Percentiles rank a stretch among this genome's conserved stretches.
Evolutionary conservation across 2,113 vertebrate species (phyloP).

Genomic region (Probosciger aterrimus): DNA sequence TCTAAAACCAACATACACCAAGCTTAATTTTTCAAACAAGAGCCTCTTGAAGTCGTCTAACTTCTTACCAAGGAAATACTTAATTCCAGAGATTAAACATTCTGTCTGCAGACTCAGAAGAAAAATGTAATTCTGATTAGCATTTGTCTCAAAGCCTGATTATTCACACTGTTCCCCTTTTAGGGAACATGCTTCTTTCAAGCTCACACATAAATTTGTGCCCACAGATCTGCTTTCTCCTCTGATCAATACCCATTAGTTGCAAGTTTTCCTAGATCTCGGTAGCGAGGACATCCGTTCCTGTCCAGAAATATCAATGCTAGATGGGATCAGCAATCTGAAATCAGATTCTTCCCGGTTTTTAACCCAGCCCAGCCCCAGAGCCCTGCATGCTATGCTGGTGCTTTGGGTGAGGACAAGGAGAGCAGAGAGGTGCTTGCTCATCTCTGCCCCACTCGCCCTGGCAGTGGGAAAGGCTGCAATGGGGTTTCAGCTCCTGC

Average conservation of each 20-base stretch:
- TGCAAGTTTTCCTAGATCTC: not conserved
- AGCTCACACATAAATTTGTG: not conserved
- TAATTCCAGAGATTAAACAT: slow-evolving; percentile 35
- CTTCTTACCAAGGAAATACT: slow-evolving; percentile 7
- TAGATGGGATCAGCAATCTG: not conserved
- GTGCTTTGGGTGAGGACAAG: not conserved
- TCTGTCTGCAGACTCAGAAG: not conserved
- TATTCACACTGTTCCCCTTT: slow-evolving; percentile 23
- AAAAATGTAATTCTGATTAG: slow-evolving; percentile 1
- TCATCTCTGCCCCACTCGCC: not conserved
- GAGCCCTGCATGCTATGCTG: not conserved
- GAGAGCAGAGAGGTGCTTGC: not conserved
- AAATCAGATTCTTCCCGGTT: not conserved
- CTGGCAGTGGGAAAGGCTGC: not conserved
- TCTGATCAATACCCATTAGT: slow-evolving; percentile 33
- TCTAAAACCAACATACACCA: not conserved
- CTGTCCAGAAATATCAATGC: not conserved
- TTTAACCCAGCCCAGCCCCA: not conserved
- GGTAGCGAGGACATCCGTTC: not conserved
- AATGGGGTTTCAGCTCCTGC: not conserved
- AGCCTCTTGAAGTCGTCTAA: not conserved
- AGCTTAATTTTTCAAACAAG: not conserved
- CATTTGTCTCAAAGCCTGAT: not conserved
- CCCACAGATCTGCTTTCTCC: slow-evolving; percentile 6
- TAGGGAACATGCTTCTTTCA: not conserved